Evolutionary conservation across 2,113 vertebrate genomes (phyloP), one percentile per base, ranked within the genome.

Genomic region (Hemicordylus capensis): DNA sequence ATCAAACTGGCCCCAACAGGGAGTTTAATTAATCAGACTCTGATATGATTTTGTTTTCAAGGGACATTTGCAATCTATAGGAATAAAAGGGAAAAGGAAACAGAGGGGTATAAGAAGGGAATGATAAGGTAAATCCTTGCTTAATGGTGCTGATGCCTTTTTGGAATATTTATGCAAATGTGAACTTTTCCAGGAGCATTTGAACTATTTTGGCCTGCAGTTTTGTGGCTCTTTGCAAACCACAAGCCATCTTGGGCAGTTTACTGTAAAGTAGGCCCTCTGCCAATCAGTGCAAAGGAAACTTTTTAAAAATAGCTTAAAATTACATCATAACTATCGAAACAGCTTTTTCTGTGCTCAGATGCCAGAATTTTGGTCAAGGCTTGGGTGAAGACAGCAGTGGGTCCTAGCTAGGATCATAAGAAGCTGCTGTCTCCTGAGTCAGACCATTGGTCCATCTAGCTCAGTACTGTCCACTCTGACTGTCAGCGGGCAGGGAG

Each of bases 21-120:
- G 77, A 87, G 51, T 83, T 90, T 94, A 93, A 93, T 93, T 93
- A 86, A 82, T 88, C 85, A 82, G 81, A 88, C 24, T 73, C 34
- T 34, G 63, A 6, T 90, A 85, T 63, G 39, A 69, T 89, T 83
- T 75, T 92, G 81, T 76, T 74, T 77, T 34, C 39, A 28, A 87
- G 73, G 58, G 28, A 88, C 28, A 84, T 91, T 91, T 91, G 83
- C 56, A 76, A 77, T 91, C 87, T 86, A 81, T 39, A 80, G 39
- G 34, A 54, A 24, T 61, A 31, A 46, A 59, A 46, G 73, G 37
- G 46, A 64, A 79, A 48, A 54, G 9, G 70, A 88, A 77, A 86
- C 39, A 67, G n/a, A 17, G 78, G 39, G 73, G 31, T 77, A 44
- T 61, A 82, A 58, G 54, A 37, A 86, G 84, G n/a, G 73, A 82